phyloP scores from a whole-genome alignment of 2,888 invertebrate genomes.

The Dioctria rufipes region DNA sequence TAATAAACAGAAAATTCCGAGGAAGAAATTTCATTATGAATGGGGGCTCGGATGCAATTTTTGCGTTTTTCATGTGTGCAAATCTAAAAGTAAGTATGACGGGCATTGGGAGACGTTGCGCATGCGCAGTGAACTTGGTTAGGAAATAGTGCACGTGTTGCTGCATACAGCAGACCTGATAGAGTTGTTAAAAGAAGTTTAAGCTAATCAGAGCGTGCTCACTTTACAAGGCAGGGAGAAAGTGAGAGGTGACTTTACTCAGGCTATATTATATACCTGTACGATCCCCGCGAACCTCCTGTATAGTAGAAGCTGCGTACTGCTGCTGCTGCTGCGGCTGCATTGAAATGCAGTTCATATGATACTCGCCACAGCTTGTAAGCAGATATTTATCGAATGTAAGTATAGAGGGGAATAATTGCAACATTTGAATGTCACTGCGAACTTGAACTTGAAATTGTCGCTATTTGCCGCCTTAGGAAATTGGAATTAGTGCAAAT shows the following conservation, averaged over 20 bases:
- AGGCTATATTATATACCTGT: neutral
- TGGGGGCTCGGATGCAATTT: slow-evolving; percentile 12
- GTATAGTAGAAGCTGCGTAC: too few relatives aligned
- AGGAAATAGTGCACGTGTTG: slow-evolving; percentile 42
- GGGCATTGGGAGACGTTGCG: neutral
- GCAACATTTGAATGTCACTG: slow-evolving; percentile 47
- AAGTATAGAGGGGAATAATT: slow-evolving; percentile 43
- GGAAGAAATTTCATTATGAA: slow-evolving; percentile 48
- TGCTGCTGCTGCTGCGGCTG: neutral
- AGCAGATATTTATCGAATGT: slow-evolving; percentile 48
- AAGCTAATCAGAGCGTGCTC: slow-evolving; percentile 42
- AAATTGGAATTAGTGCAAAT: slow-evolving; percentile 43
- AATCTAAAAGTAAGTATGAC: neutral
- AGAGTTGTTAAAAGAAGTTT: slow-evolving; percentile 58
- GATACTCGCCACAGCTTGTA: slow-evolving; percentile 33
- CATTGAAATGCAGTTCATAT: slow-evolving; percentile 1
- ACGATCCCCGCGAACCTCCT: too few relatives aligned
- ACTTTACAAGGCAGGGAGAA: slow-evolving; percentile 14
- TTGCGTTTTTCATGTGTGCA: slow-evolving; percentile 2
- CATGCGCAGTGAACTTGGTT: slow-evolving; percentile 24
- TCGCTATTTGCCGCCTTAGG: slow-evolving; percentile 28
- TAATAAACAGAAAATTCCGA: slow-evolving; percentile 8
- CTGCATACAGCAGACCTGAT: slow-evolving; percentile 19
- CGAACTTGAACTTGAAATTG: slow-evolving; percentile 51
- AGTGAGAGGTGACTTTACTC: slow-evolving; percentile 26